These are phyloP conservation scores for Progne subis DNA, from an alignment of 2,113 vertebrate species.

Conservation along the genomic window DNA sequence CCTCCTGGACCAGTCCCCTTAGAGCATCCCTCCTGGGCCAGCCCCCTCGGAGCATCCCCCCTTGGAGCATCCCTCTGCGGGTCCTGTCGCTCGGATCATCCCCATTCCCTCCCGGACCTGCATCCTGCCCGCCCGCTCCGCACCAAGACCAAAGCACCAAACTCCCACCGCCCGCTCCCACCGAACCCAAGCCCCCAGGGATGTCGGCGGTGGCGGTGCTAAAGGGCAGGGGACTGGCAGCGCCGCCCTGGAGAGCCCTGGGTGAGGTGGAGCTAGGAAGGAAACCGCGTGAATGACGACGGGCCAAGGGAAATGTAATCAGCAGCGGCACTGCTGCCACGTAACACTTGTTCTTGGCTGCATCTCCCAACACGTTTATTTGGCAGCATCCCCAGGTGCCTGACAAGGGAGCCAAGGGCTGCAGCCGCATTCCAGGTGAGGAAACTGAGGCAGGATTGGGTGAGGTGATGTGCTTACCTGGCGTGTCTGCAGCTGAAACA, in stretches of 20 bases:
- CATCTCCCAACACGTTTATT: not conserved
- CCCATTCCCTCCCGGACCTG: not conserved
- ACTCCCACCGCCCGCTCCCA: not conserved
- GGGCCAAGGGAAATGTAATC: not conserved
- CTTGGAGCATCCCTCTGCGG: not conserved
- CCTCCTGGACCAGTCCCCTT: too few species aligned
- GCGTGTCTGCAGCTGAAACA: not conserved
- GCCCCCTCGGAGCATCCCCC: too few species aligned
- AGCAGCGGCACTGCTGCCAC: not conserved
- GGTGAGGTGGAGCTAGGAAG: conserved; percentile 18
- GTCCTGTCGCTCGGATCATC: not conserved
- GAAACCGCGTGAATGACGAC: not conserved
- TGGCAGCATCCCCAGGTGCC: not conserved
- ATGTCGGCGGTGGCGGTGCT: not conserved
- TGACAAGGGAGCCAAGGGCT: not conserved
- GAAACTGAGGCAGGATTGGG: not conserved
- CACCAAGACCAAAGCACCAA: not conserved
- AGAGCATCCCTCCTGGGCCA: too few species aligned
- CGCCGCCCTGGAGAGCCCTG: not conserved
- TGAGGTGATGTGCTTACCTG: not conserved
- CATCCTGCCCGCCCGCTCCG: not conserved
- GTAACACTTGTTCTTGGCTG: not conserved
- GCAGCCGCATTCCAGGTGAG: fast-evolving
- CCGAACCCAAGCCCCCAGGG: too few species aligned
- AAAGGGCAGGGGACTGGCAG: not conserved